Conservation (phyloP, 2,797 vertebrate species). For the Lacerta agilis region DNA sequence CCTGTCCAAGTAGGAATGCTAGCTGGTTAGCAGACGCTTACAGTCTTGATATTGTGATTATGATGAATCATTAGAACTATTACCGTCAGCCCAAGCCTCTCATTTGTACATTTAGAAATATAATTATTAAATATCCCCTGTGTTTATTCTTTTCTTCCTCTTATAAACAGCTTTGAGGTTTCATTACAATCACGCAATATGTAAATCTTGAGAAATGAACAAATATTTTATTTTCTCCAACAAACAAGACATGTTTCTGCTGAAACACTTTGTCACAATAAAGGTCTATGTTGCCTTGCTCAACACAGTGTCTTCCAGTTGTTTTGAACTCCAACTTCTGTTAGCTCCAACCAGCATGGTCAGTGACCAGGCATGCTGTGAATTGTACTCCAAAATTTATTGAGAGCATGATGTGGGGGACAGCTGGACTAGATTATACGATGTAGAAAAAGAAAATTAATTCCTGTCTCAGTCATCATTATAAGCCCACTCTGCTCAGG, state of each 20-base stretch:
- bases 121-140: not conserved
- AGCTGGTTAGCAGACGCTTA: not conserved
- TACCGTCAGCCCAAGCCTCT: not conserved
- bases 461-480: not conserved
- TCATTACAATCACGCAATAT: no score
- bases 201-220: no score
- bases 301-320: no score
- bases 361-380: no score
- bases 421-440: not conserved
- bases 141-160: not conserved
- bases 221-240: slow-evolving; percentile 23
- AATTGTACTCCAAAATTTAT: no score
- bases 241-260: slow-evolving; percentile 54
- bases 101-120: no score
- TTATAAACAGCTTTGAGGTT: no score
- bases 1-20: no score
- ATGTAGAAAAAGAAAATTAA: not conserved
- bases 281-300: not conserved
- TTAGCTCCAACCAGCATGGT: no score
- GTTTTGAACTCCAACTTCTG: no score
- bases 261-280: slow-evolving; percentile 22
- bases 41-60: not conserved
- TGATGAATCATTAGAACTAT: not conserved
- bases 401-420: no score
- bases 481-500: no score